Conservation (phyloP, 2,888 invertebrate species). For the Xanthorhoe designata region DNA sequence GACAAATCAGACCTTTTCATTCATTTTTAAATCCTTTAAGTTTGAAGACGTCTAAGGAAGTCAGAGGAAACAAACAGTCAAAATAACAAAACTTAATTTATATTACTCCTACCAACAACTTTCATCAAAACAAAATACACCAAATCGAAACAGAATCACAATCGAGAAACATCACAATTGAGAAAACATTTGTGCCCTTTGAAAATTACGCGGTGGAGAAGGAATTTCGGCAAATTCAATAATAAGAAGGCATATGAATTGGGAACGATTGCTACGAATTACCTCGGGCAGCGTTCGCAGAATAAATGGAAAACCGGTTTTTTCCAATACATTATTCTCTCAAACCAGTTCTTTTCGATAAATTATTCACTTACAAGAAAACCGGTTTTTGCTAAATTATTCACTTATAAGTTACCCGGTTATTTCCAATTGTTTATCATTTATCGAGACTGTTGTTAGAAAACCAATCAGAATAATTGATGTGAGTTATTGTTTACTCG, state of each 20-base stretch:
- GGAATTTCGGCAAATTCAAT: slow-evolving; percentile 63
- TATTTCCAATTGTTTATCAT: background rate
- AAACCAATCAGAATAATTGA: slow-evolving; percentile 6
- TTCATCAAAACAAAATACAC: slow-evolving; percentile 1
- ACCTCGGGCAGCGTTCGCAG: slow-evolving; percentile 52
- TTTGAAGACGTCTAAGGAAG: no score
- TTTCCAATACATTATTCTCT: background rate
- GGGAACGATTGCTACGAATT: slow-evolving; percentile 51
- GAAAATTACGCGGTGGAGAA: slow-evolving; percentile 33
- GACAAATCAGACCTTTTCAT: no score
- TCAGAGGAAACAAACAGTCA: no score
- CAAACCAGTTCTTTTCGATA: background rate
- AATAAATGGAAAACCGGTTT: slow-evolving; percentile 23
- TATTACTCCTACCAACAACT: background rate
- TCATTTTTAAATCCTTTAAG: no score
- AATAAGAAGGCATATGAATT: slow-evolving; percentile 62
- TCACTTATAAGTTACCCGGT: background rate
- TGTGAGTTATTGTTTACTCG: background rate
- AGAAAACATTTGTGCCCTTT: slow-evolving; percentile 29
- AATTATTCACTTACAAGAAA: background rate
- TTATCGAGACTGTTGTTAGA: background rate
- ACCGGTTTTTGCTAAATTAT: background rate
- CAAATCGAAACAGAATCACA: slow-evolving; percentile 8
- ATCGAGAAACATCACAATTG: slow-evolving; percentile 24
- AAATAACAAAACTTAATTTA: background rate